Base-by-base conservation (phyloP, 2,888 invertebrate species). In the Epiblema foenella region DNA sequence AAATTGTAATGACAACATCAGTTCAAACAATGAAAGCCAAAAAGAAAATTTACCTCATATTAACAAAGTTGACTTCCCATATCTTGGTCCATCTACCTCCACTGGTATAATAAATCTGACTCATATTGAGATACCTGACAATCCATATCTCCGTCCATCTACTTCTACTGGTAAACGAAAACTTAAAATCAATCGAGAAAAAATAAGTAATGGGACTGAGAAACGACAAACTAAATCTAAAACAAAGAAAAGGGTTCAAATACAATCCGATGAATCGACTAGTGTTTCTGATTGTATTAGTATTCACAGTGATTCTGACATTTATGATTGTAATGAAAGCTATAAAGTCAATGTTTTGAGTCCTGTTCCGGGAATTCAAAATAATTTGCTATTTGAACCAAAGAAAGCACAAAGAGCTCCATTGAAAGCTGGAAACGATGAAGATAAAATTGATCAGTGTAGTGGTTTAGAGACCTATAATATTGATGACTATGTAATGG, bases 201-300 rank as follows among this genome's bases (percentile, higher is more conserved):
- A 33, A 18, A 8, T 39, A 59, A 59, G 17, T 42, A 37, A 59
- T 20, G 12, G 42, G 42, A 18, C 12, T 10, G 42, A 59, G 18
- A 42, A 39, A 59, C 9, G 15, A 12, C 29, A 56, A 56, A 15
- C n/a, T 49, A 49, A 49, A 49, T 17, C 49, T 0, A 54, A 54
- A 29, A 54, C 12, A 54, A 54, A 54, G 18, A 39, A 59, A 42
- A 59, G 18, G 39, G 18, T 39, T 7, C 15, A 17, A 59, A 42
- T 2, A 18, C 17, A 18, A 18, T 42, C 15, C 18, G 20, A 7
- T 37, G 42, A 59, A 4, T 59, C 59, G 0, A 59, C 59, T 17
- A 59, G 59, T 20, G 42, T 59, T 18, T 59, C 59, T 2, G 59
- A 59, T 20, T 59, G 59, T 42, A 3, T 37, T 1, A 59, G 59